These are phyloP conservation scores for Yoshiicerus persimilis DNA, from an alignment of 1,140 invertebrate genomes.

Conservation along the genomic window DNA sequence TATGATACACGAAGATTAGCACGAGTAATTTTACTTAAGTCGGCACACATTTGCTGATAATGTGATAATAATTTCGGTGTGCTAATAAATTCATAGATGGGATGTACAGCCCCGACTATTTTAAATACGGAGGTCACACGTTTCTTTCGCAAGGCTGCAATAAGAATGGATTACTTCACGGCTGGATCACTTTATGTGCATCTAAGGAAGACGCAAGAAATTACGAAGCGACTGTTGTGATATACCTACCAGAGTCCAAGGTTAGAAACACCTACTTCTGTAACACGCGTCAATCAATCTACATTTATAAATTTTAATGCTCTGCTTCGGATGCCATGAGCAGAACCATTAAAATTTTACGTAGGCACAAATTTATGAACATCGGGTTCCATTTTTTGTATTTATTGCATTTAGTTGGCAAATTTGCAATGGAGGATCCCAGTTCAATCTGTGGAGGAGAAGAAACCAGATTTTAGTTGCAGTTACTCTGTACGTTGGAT, in stretches of 20 bases:
- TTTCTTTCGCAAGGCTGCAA: constrained; percentile 31
- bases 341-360: too few species aligned
- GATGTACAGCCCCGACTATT: constrained; percentile 27
- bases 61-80: background rate
- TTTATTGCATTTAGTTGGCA: background rate
- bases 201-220: constrained; percentile 26
- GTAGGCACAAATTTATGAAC: too few species aligned
- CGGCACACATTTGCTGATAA: background rate
- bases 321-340: too few species aligned
- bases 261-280: background rate
- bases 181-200: constrained; percentile 24
- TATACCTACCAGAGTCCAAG: constrained; percentile 32
- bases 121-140: constrained; percentile 15
- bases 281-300: background rate
- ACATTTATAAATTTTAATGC: background rate
- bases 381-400: too few species aligned
- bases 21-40: too few species aligned
- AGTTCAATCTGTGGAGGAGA: constrained; percentile 22
- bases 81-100: constrained; percentile 11
- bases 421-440: constrained; percentile 29
- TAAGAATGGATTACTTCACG: constrained; percentile 27
- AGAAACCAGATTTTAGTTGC: background rate
- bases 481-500: constrained; percentile 29
- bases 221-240: constrained; percentile 21
- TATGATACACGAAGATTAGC: too few species aligned